Evolutionary conservation across 2,797 vertebrate genomes (phyloP), one percentile per base, ranked within the genome.

Genomic region (Chloroceryle inda): DNA sequence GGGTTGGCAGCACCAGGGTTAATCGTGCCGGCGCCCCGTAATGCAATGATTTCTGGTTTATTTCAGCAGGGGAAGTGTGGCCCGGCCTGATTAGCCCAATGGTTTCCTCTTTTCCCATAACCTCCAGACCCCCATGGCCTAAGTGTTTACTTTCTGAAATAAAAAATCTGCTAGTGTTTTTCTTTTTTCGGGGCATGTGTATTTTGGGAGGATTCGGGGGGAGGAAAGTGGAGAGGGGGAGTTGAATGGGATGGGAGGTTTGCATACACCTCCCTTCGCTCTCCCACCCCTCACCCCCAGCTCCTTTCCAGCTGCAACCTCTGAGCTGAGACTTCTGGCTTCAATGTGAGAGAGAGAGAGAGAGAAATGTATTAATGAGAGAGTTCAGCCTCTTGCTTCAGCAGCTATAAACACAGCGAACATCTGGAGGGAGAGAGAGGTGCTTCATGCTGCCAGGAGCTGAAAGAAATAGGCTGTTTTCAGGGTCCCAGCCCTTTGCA

Each of bases 61-160:
- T 98, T 98, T 98, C 98, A 98, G 98, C 97, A 98, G 98, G 99
- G 99, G 99, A 99, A 99, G 99, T 99, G 99, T 99, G 99, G 97
- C 95, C 97, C 91, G 97, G 98, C 97, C 99, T 99, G 99, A 99
- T 99, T 99, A 99, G 99, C 98, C 99, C 98, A 98, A 98, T 98
- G 98, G 99, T 98, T 99, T 99, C 99, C 99, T 99, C 98, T 98
- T 99, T 99, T 99, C 99, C 99, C 99, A 99, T 99, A 99, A 99
- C 99, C 99, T 99, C 98, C 98, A 98, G 99, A 99, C 99, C 99
- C 99, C 98, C 98, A 97, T 98, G 98, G 99, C 98, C 99, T 97
- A 98, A 99, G 98, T 99, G 99, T 99, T 99, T 99, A 99, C 99
- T 99, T 99, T 99, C 98, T 99, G 98, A 99, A 99, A 99, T 99